Evolutionary conservation across 2,888 invertebrate genomes (phyloP).

Genomic region (Ceratothoa steindachneri): DNA sequence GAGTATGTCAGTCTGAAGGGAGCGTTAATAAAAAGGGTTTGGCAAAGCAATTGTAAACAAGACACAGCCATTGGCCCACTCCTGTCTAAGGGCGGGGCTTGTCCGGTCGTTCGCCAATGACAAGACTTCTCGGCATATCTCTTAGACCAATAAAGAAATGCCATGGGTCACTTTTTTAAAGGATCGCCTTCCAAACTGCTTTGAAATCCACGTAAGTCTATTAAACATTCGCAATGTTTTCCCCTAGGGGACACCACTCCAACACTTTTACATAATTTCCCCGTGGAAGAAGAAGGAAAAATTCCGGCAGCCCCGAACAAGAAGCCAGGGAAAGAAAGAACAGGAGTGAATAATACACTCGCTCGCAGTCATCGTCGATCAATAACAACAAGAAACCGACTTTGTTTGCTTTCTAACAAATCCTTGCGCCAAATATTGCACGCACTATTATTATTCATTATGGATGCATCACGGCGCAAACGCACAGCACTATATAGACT

Average conservation of each 20-base stretch:
- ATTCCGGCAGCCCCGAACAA: too few species aligned
- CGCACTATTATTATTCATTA: too few species aligned
- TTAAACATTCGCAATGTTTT: slow-evolving; percentile 8
- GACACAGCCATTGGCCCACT: neutral
- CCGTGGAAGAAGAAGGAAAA: slow-evolving; percentile 8
- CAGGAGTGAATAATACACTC: too few species aligned
- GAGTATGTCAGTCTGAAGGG: slow-evolving; percentile 6
- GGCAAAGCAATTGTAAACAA: slow-evolving; percentile 9
- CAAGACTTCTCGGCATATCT: neutral
- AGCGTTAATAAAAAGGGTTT: neutral
- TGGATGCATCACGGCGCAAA: too few species aligned
- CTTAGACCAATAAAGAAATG: neutral
- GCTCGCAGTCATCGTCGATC: too few species aligned
- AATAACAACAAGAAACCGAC: too few species aligned
- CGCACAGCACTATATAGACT: too few species aligned
- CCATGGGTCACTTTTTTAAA: slow-evolving; percentile 14
- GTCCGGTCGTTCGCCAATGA: neutral
- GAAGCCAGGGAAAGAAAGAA: too few species aligned
- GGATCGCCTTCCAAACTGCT: slow-evolving; percentile 8
- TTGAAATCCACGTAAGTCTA: slow-evolving; percentile 13
- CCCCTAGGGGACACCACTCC: neutral
- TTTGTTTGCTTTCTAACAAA: too few species aligned
- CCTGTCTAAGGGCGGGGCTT: neutral
- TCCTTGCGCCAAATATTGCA: too few species aligned
- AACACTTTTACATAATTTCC: slow-evolving; percentile 11